A percentile compares a stretch with the other conserved stretches of the same genome.
Evolutionary conservation across 2,888 invertebrate genomes (phyloP).

Genomic region (Sesia apiformis): DNA sequence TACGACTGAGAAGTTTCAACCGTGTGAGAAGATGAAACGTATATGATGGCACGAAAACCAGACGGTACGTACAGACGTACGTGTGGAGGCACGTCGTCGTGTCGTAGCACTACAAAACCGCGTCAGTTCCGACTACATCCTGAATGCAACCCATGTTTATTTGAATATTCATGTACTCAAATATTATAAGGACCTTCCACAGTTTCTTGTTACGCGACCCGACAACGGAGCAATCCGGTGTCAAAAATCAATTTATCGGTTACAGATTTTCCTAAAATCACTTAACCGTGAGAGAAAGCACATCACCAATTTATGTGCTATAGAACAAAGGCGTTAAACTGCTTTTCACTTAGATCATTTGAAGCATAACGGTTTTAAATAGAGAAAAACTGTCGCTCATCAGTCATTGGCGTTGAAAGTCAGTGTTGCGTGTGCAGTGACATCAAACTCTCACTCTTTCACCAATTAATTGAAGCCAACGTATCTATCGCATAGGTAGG

Average conservation of each 20-base stretch:
- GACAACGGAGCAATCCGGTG: too few species aligned
- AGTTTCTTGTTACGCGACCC: too few species aligned
- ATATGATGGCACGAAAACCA: too few species aligned
- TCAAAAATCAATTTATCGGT: too few species aligned
- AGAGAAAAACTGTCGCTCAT: slow-evolving; percentile 56
- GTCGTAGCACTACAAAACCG: too few species aligned
- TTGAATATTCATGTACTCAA: too few species aligned
- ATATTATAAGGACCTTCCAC: too few species aligned
- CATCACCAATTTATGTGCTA: slow-evolving; percentile 9
- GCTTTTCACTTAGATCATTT: slow-evolving; percentile 46
- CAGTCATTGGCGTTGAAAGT: slow-evolving; percentile 52
- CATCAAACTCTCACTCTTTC: slow-evolving; percentile 58
- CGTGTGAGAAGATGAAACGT: not conserved
- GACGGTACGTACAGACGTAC: too few species aligned
- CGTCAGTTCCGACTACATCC: too few species aligned
- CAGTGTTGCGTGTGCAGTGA: slow-evolving; percentile 21
- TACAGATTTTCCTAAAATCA: slow-evolving; percentile 1
- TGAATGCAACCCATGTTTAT: too few species aligned
- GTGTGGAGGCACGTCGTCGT: too few species aligned
- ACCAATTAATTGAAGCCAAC: slow-evolving; percentile 53
- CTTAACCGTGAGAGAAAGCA: slow-evolving; percentile 5
- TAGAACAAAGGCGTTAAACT: slow-evolving; percentile 21
- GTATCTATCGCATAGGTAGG: slow-evolving; percentile 9
- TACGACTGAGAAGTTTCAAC: too few species aligned
- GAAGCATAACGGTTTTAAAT: slow-evolving; percentile 48